phyloP scores from a whole-genome alignment of 2,888 invertebrate species.

The Morpho achilles region DNA sequence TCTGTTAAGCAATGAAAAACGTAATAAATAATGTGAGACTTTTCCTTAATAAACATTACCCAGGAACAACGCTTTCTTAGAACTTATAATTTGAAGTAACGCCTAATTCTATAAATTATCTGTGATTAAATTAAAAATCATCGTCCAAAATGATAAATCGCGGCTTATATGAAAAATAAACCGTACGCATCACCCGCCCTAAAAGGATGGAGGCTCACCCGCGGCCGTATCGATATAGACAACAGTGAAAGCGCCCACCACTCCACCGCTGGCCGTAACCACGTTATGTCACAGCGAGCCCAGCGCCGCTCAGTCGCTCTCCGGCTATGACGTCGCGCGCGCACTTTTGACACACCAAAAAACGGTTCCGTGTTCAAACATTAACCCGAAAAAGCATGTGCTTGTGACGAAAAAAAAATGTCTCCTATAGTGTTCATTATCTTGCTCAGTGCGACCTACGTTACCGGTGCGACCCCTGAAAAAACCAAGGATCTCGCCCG shows the following conservation, averaged over 20 bases:
- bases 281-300: conserved; percentile 63
- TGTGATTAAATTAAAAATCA: too few relatives aligned
- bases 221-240: conserved; percentile 20
- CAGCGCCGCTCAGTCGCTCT: conserved; percentile 50
- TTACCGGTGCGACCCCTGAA: conserved; percentile 44
- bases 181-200: conserved; percentile 36
- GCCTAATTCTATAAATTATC: too few relatives aligned
- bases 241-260: conserved; percentile 65
- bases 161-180: conserved; percentile 4
- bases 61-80: too few relatives aligned
- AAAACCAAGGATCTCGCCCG: conserved; percentile 50
- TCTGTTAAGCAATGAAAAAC: too few relatives aligned
- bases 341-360: conserved; percentile 41
- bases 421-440: conserved; percentile 56
- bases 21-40: too few relatives aligned
- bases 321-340: conserved; percentile 65
- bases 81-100: too few relatives aligned
- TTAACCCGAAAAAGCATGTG: conserved; percentile 42
- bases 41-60: too few relatives aligned
- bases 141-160: background rate
- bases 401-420: conserved; percentile 52
- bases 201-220: conserved; percentile 40
- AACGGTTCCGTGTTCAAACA: conserved; percentile 30
- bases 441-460: conserved; percentile 49
- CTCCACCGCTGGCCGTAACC: conserved; percentile 49